These are phyloP conservation scores for Menura novaehollandiae DNA, from an alignment of 2,113 vertebrate species.

Conservation along the genomic window DNA sequence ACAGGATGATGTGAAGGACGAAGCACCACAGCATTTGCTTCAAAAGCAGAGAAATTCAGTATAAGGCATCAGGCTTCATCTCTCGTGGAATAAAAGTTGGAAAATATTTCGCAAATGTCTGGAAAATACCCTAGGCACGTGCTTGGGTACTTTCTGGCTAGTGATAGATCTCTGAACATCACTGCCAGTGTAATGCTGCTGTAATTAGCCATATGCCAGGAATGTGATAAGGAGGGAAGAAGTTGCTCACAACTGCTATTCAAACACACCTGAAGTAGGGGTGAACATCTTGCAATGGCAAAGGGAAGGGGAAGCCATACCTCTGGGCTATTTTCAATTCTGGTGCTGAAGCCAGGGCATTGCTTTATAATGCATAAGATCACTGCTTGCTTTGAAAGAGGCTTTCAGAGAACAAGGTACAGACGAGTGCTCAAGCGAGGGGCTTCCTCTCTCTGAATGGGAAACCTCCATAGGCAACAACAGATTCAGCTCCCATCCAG, in stretches of 20 bases:
- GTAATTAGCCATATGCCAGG: neutral
- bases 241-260: neutral
- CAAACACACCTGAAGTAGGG: neutral
- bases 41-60: neutral
- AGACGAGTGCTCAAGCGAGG: neutral
- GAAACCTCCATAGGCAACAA: neutral
- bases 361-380: neutral
- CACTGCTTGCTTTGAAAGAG: neutral
- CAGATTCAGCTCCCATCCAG: neutral
- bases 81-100: neutral
- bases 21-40: neutral
- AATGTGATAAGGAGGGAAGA: neutral
- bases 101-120: neutral
- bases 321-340: neutral
- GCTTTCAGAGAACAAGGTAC: neutral
- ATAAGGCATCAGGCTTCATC: neutral
- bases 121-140: neutral
- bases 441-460: neutral
- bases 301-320: neutral
- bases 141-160: neutral
- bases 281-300: neutral
- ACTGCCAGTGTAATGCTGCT: neutral
- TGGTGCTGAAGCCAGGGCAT: neutral
- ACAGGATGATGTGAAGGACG: neutral
- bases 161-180: neutral